Evolutionary conservation across 2,888 invertebrate genomes (phyloP), one percentile per base, ranked within the genome.

Genomic region (Drosophila multiciliata): DNA sequence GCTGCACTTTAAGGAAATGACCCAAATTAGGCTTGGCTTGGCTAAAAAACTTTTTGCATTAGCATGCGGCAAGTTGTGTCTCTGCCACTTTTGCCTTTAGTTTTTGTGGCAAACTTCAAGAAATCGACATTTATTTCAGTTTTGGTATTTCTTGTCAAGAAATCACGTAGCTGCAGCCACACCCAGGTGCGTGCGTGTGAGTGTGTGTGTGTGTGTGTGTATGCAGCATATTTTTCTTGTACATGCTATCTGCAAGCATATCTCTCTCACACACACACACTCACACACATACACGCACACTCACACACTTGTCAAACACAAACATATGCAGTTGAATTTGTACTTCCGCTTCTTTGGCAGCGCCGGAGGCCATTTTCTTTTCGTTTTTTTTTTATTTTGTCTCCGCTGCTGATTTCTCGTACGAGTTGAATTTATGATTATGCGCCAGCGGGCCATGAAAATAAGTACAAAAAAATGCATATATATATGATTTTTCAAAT

Each of bases 1-100:
- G 62, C 48, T 74, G 77, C 83, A 80, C 88, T 87, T 90, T 89
- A 90, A 87, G 87, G 87, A 87, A 87, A 78, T 90, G 90, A 89
- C 87, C 90, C 78, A 89, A 90, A 89, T 89, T 90, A 87, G 85
- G 54, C 73, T 36, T 45, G 70, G 71, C 62, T 63, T 26, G 55
- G 52, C 20, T 45, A 15, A 20, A 64, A 84, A 88, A 89, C 53
- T 87, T 86, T 89, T 79, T 73, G 87, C 89, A 83, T 83, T 83
- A 83, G 84, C 87, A 88, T 75, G 78, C 65, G 59, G 54, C 65
- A 62, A 52, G 52, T 49, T 40, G 61, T 48, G 49, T 49, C 57
- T 38, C 23, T 63, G 78, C 50, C 66, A 86, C 73, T 86, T 86
- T 81, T 83, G 87, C 81, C 77, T 75, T 78, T 77, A 80, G 88